Evolutionary conservation across 2,113 vertebrate species (phyloP), one percentile per base, ranked within the genome.

Genomic region (Dinomys branickii): DNA sequence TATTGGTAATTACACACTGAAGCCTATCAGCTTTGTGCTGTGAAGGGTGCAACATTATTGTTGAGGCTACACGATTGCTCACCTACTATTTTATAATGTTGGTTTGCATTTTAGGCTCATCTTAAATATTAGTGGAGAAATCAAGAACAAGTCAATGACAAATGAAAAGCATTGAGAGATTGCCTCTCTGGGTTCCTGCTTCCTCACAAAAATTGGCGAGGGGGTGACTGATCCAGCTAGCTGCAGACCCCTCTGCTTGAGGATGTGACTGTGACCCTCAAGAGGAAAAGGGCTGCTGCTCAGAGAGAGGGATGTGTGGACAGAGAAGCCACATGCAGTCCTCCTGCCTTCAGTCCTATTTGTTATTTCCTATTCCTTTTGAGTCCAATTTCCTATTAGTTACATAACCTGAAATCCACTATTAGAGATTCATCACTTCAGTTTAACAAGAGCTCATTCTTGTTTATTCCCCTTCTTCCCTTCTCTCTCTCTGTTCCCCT

Each of bases 1-100:
- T 95, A 95, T 93, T 96, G 95, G 86, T 0, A 94, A 65, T 97
- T 97, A 97, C 14, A 71, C 67, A 89, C 82, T 83, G 84, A 98
- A 73, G 65, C 59, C 94, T 95, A 83, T 98, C 97, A 97, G 87
- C 97, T 95, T 13, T 38, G 96, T 0, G 24, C 88, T 96, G 69
- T 81, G 90, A 95, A 96, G 8, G 85, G 4, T 38, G 92, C 75
- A 59, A 7, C 24, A 3, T 96, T 59, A 54, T 75, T 97, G 95
- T 87, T 69, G 1, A 82, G 92, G 81, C 65, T 38, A 9, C 81
- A 94, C 75, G 20, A 95, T 96, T 88, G 86, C 95, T n/a, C 82
- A 0, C 30, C 93, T 96, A 88, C 95, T 96, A 85, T 93, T 98
- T 97, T 96, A 92, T 83, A 86, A 56, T 69, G 85, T 95, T 83